phyloP scores from a whole-genome alignment of 2,888 invertebrate species.

The Conistra vaccinii region DNA sequence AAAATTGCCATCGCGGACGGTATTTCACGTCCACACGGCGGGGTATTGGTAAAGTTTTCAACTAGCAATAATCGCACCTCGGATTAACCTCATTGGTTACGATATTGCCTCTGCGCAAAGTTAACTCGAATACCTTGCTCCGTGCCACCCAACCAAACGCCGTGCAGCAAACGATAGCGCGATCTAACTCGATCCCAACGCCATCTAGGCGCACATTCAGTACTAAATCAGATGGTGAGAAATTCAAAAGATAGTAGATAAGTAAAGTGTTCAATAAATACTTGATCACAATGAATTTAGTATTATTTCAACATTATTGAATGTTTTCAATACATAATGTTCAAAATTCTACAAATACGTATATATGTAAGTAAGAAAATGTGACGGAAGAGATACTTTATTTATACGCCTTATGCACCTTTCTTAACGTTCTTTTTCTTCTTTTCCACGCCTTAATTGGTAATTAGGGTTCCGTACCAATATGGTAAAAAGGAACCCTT shows the following conservation, averaged over 20 bases:
- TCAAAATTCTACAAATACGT: background rate
- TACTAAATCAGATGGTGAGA: constrained; percentile 82
- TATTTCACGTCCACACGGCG: constrained; percentile 93
- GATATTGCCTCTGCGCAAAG: constrained; percentile 98
- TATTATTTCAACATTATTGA: background rate
- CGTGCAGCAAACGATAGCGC: constrained; percentile 38
- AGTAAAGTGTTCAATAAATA: background rate
- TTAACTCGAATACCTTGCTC: constrained; percentile 79
- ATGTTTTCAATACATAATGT: background rate
- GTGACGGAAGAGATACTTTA: background rate
- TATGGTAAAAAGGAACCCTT: no score
- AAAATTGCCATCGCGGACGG: constrained; percentile 96
- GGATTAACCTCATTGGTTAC: constrained; percentile 97
- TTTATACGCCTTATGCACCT: background rate
- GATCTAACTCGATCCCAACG: constrained; percentile 39
- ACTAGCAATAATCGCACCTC: constrained; percentile 97
- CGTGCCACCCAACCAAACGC: constrained; percentile 25
- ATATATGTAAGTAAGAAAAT: background rate
- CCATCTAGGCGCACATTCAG: constrained; percentile 18
- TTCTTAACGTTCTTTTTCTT: no score
- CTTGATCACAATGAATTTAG: background rate
- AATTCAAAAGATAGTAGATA: background rate
- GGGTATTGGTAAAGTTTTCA: constrained; percentile 97
- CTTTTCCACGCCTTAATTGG: no score
- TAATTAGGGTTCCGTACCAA: no score